Conservation (phyloP, 2,888 invertebrate genomes). For the Lottia gigantea region DNA sequence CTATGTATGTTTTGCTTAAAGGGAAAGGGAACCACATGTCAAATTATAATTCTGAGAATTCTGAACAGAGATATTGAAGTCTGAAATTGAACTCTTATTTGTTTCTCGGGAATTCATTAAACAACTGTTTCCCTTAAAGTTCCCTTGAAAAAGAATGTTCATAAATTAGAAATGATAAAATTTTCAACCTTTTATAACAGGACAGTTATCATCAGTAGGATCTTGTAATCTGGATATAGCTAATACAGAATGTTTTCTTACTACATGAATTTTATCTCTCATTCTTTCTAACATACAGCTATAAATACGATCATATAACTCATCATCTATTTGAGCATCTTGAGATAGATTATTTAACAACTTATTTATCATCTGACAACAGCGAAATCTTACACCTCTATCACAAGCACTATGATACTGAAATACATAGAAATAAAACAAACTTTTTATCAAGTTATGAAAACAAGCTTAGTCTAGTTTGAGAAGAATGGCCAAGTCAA, state of each 20-base stretch:
- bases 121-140: too few relatives aligned
- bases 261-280: slow-evolving; percentile 80
- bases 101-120: too few relatives aligned
- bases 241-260: slow-evolving; percentile 82
- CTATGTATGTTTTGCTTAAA: too few relatives aligned
- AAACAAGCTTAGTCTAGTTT: too few relatives aligned
- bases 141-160: too few relatives aligned
- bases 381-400: slow-evolving; percentile 76
- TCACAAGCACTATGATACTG: slow-evolving; percentile 69
- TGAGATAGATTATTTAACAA: slow-evolving; percentile 80
- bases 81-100: too few relatives aligned
- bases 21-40: too few relatives aligned
- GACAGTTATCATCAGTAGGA: slow-evolving; percentile 80
- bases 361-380: slow-evolving; percentile 82
- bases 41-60: too few relatives aligned
- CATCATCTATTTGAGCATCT: slow-evolving; percentile 81
- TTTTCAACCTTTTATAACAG: slow-evolving; percentile 74
- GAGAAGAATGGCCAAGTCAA: too few relatives aligned
- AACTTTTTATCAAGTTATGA: too few relatives aligned
- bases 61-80: too few relatives aligned
- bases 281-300: slow-evolving; percentile 77
- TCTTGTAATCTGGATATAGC: slow-evolving; percentile 85
- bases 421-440: slow-evolving; percentile 1
- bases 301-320: slow-evolving; percentile 79
- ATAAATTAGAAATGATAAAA: background rate